Base-by-base conservation (phyloP, 2,113 vertebrate genomes). In the Oncorhynchus tshawytscha region DNA sequence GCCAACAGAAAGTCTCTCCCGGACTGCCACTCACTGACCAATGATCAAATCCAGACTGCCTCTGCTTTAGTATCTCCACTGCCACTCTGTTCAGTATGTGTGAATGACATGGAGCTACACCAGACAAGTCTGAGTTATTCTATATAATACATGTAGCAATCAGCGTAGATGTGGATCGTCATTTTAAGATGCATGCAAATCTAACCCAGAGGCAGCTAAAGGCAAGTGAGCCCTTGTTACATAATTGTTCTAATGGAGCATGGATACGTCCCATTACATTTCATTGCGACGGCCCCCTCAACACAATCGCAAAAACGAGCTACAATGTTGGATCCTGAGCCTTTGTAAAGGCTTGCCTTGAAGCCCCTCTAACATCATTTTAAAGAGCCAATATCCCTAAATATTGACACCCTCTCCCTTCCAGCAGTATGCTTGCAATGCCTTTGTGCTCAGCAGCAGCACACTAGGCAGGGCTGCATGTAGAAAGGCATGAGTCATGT, bases 71-170 rank as follows among this genome's bases (percentile, higher is more conserved):
- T 54, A 16, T 4, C 51, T 45, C 39, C 39, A 45, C 39, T 0
- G 9, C 8, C 39, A 45, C 39, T 54, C 51, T 54, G 51, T 54
- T 13, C 78, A 78, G 64, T 80, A 70, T 84, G 79, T 15, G 78
- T 80, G 82, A 78, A 65, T 62, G 59, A n/a, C 77, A 82, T 72
- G 74, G 78, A 75, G 60, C 68, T n/a, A n/a, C 15, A 60, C 5
- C 20, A 5, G n/a, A 39, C 39, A 45, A 45, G 39, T 62, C 59
- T 62, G 4, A 62, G 7, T 7, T 0, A 62, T n/a, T 62, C 51
- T 54, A 62, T 62, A n/a, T 62, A n/a, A 62, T 34, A 29, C 4
- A 34, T 31, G 27, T 13, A 2, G 15, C 20, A 20, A 67, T 34
- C 12, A 8, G 22, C 66, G 2, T 67, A 67, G 25, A 67, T 29